Percentiles rank a stretch among this genome's conserved stretches.
Evolutionary conservation across 2,888 invertebrate species (phyloP).

Genomic region (Protophormia terraenovae): DNA sequence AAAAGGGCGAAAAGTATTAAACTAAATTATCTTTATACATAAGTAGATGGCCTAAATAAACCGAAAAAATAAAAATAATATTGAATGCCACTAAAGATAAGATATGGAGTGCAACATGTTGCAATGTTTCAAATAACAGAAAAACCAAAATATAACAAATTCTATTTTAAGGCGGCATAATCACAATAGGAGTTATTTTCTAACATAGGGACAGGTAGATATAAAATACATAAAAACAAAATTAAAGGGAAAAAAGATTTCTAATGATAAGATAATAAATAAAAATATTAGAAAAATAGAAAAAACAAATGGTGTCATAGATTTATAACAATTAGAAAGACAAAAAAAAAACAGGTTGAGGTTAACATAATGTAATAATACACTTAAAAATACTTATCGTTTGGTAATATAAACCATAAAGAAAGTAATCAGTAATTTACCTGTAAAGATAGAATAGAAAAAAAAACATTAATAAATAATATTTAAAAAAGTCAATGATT

Average conservation of each 20-base stretch:
- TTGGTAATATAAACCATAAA: background rate
- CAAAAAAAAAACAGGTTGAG: constrained; percentile 10
- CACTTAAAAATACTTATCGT: constrained; percentile 14
- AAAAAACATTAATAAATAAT: background rate
- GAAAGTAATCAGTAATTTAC: constrained; percentile 11
- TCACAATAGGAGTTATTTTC: background rate
- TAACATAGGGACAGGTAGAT: background rate
- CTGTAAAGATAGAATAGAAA: constrained; percentile 39
- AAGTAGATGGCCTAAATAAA: constrained; percentile 20
- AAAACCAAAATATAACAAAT: background rate
- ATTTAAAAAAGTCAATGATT: constrained; percentile 6
- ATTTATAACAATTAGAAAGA: background rate
- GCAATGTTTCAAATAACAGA: constrained; percentile 26
- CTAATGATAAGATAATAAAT: constrained; percentile 39
- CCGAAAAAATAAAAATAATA: background rate
- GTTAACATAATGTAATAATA: background rate
- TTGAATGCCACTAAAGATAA: constrained; percentile 33
- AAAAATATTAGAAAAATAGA: background rate
- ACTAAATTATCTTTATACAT: background rate
- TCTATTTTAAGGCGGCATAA: background rate
- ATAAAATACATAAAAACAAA: constrained; percentile 5
- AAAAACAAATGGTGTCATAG: background rate
- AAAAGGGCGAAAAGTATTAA: background rate
- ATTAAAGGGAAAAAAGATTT: background rate
- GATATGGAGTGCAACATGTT: constrained; percentile 57